phyloP scores from a whole-genome alignment of 2,113 vertebrate species.

The Pomatostomus ruficeps region DNA sequence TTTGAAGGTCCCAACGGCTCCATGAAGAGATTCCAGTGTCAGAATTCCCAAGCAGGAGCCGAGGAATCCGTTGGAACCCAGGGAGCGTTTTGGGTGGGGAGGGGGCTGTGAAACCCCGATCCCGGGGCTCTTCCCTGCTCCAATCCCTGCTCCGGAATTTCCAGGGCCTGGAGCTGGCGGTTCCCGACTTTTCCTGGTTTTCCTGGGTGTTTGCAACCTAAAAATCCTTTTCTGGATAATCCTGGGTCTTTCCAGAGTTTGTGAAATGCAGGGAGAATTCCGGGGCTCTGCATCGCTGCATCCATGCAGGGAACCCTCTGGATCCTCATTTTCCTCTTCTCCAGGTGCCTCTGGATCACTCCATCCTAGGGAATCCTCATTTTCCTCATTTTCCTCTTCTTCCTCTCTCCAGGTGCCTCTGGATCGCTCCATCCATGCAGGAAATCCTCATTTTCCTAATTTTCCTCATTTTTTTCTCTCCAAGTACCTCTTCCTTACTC shows the following conservation, averaged over 20 bases:
- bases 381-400: neutral
- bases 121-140: no score
- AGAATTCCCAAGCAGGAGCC: neutral
- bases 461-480: no score
- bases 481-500: neutral
- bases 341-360: no score
- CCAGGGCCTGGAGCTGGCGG: neutral
- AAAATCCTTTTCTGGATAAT: neutral
- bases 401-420: neutral
- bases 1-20: neutral
- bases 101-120: accelerated
- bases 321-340: no score
- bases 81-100: accelerated
- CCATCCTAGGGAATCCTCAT: neutral
- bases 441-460: neutral
- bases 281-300: neutral
- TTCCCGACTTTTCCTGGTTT: neutral
- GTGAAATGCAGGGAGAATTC: neutral
- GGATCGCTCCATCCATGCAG: neutral
- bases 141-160: neutral
- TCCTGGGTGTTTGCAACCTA: neutral
- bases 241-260: neutral
- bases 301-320: neutral
- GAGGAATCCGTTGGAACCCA: neutral
- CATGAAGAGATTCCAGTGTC: neutral